phyloP scores from a whole-genome alignment of 2,113 vertebrate genomes.

The Penelope pileata region DNA sequence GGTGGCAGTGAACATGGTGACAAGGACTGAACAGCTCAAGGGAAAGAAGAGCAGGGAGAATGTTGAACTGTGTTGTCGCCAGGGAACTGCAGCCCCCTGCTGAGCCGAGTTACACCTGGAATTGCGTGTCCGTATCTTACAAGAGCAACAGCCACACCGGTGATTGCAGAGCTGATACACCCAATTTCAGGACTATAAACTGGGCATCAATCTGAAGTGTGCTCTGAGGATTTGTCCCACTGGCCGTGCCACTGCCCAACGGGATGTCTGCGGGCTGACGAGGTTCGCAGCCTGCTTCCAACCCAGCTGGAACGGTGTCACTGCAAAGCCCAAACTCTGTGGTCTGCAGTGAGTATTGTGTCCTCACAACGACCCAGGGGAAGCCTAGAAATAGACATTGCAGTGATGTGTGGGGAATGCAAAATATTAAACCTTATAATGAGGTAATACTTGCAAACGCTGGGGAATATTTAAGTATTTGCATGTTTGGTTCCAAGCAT shows the following conservation, averaged over 20 bases:
- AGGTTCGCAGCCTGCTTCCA: neutral
- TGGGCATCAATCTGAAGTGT: fast-evolving
- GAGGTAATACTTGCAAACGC: neutral
- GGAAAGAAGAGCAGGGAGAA: neutral
- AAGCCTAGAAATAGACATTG: neutral
- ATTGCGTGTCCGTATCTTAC: neutral
- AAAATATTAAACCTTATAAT: neutral
- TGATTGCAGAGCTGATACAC: neutral
- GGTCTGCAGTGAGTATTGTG: too few species aligned
- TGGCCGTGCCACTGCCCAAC: neutral
- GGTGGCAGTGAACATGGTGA: neutral
- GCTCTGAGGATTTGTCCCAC: neutral
- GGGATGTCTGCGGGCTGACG: neutral
- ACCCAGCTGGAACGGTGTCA: fast-evolving
- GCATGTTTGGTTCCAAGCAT: neutral
- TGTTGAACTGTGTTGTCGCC: neutral
- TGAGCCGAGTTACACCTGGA: neutral
- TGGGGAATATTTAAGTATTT: neutral
- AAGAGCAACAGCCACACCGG: too few species aligned
- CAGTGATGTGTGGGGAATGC: neutral
- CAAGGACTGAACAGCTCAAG: neutral
- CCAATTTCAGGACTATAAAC: neutral
- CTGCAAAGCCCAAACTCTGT: neutral
- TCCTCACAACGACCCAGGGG: neutral
- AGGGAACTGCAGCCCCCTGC: neutral